Evolutionary conservation across 2,888 invertebrate genomes (phyloP), one percentile per base, ranked within the genome.

Genomic region (Sinelater perroti): DNA sequence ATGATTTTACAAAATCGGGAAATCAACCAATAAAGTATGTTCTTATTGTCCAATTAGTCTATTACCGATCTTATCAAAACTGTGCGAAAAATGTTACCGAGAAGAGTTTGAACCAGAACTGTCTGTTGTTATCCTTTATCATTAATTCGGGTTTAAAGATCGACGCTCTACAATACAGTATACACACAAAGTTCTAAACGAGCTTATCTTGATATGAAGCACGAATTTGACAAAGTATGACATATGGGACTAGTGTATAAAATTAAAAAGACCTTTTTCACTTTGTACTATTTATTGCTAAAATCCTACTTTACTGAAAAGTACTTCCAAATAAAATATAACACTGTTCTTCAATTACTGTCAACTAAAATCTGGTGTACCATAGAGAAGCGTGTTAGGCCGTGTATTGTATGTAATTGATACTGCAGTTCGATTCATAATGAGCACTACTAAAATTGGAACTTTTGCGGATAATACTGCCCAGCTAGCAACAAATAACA

Each of bases 381-480:
- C 31, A 11, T 14, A 31, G 14, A 14, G 31, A 31, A 31, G 31
- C 31, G 11, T 31, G 1, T 11, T 31, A 31, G 31, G 31, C 1
- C 11, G 2, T 2, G 13, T 31, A n/a, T 1, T 38, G 8, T 38
- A 38, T 7, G 5, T 38, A 18, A 8, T 38, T n/a, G 16, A 6
- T 16, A 38, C 38, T 8, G 16, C 17, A 3, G 17, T 8, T 2
- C 7, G 6, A 11, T 11, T 11, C 6, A 33, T 11, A 8, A 18
- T 18, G 18, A 16, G 6, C 20, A 20, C 8, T 4, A 20, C 2
- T n/a, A 38, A 7, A 1, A 38, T 10, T 3, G 11, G 2, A 16
- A 38, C 38, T 3, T 38, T 38, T 16, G 38, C 38, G n/a, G 38
- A 14, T 14, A 18, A 38, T 11, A 38, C 38, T 2, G 38, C 20